Percentiles rank a stretch among this genome's conserved stretches.
These are phyloP conservation scores for Ochropacha duplaris DNA, from an alignment of 2,888 invertebrate genomes.

Conservation along the genomic window DNA sequence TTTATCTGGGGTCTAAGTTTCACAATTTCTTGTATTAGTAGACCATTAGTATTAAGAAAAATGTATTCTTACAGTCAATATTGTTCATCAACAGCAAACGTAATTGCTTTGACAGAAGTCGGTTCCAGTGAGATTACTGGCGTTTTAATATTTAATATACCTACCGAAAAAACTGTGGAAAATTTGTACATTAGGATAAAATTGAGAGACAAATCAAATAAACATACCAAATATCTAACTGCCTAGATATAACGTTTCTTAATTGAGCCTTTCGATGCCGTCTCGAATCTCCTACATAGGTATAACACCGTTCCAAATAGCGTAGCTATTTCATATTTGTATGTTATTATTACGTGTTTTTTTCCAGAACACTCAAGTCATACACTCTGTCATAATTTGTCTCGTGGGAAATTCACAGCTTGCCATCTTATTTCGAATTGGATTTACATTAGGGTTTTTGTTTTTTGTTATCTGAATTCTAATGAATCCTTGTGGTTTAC, in stretches of 20 bases:
- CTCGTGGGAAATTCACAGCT: slow-evolving; percentile 57
- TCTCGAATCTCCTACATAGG: background rate
- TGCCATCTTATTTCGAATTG: slow-evolving; percentile 47
- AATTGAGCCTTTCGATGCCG: no score
- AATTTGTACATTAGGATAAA: no score
- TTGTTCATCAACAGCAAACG: no score
- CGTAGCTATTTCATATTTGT: slow-evolving; percentile 17
- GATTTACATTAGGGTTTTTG: slow-evolving; percentile 39
- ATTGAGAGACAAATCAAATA: no score
- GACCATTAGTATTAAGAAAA: no score
- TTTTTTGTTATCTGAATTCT: slow-evolving; percentile 19
- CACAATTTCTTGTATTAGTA: background rate
- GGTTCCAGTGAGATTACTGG: no score
- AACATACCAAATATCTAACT: no score
- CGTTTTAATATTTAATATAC: no score
- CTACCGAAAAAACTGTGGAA: no score
- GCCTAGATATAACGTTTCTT: no score
- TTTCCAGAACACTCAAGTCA: slow-evolving; percentile 28
- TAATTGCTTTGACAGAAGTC: no score
- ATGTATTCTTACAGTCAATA: no score
- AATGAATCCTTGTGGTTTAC: slow-evolving; percentile 7
- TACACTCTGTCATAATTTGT: slow-evolving; percentile 52
- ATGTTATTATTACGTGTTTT: slow-evolving; percentile 27
- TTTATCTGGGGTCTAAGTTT: background rate
- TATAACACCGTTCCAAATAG: slow-evolving; percentile 1